Evolutionary conservation across 2,113 vertebrate species (phyloP).

Genomic region (Numenius arquata): DNA sequence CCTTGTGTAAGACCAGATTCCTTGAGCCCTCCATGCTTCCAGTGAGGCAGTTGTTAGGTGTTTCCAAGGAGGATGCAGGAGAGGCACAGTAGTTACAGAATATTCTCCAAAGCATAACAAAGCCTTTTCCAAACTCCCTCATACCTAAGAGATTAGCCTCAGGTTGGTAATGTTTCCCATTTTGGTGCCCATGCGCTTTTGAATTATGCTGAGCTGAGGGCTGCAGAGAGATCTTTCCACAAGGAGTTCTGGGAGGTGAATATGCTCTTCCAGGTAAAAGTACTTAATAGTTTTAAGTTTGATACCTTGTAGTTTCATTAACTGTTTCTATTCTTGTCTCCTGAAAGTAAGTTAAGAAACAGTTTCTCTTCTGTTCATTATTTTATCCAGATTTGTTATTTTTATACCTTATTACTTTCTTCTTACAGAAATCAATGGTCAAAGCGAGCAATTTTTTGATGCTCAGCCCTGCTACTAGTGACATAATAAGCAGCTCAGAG

Average conservation of each 20-base stretch:
- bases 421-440: neutral
- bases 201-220: neutral
- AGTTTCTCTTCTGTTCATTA: neutral
- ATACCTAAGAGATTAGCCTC: neutral
- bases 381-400: neutral
- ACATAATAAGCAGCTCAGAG: neutral
- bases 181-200: neutral
- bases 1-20: accelerated
- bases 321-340: neutral
- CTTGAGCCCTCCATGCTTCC: neutral
- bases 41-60: neutral
- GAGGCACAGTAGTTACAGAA: neutral
- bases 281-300: neutral
- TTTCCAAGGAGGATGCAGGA: neutral
- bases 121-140: neutral
- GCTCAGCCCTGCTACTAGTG: neutral
- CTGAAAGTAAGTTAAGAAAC: neutral
- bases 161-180: neutral
- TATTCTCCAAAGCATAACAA: neutral
- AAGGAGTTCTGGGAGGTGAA: neutral
- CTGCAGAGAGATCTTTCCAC: neutral
- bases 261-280: neutral
- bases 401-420: neutral
- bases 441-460: neutral
- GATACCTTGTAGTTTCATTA: neutral